phyloP scores from a whole-genome alignment of 2,888 invertebrate species.

The Caenorhabditis uteleia region DNA sequence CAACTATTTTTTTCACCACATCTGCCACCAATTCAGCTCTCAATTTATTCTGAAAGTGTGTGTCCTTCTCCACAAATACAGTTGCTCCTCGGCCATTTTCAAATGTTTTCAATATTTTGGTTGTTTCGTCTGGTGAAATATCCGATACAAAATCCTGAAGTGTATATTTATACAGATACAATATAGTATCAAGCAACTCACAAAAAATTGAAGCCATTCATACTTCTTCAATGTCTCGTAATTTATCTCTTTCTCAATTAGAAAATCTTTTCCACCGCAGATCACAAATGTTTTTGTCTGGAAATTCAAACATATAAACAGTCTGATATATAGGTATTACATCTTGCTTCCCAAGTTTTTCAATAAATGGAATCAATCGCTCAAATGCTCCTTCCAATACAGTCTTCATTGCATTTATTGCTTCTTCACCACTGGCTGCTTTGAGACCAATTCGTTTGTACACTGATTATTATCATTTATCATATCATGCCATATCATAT shows the following conservation, averaged over 20 bases:
- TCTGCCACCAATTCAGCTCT: constrained; percentile 41
- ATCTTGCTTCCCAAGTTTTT: constrained; percentile 18
- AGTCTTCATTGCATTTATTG: constrained; percentile 27
- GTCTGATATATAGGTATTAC: neutral
- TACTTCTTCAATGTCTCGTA: constrained; percentile 31
- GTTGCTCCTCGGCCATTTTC: constrained; percentile 21
- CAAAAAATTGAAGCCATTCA: constrained; percentile 17
- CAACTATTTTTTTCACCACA: too few relatives aligned
- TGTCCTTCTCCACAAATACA: constrained; percentile 36
- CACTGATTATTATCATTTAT: too few relatives aligned
- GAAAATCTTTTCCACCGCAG: constrained; percentile 31
- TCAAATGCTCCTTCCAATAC: constrained; percentile 25
- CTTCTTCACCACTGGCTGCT: constrained; percentile 27
- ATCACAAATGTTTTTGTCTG: neutral
- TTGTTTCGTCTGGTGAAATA: too few relatives aligned
- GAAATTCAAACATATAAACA: too few relatives aligned
- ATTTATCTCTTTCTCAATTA: constrained; percentile 36
- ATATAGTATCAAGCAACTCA: neutral
- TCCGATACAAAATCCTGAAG: neutral
- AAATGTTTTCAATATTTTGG: neutral
- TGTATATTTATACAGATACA: neutral
- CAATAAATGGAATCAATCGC: constrained; percentile 22
- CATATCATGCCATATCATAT: too few relatives aligned
- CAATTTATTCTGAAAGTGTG: constrained; percentile 42
- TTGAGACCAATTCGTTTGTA: constrained; percentile 18